Conservation (phyloP, 1,140 invertebrate species). For the Drosophila murphyi region DNA sequence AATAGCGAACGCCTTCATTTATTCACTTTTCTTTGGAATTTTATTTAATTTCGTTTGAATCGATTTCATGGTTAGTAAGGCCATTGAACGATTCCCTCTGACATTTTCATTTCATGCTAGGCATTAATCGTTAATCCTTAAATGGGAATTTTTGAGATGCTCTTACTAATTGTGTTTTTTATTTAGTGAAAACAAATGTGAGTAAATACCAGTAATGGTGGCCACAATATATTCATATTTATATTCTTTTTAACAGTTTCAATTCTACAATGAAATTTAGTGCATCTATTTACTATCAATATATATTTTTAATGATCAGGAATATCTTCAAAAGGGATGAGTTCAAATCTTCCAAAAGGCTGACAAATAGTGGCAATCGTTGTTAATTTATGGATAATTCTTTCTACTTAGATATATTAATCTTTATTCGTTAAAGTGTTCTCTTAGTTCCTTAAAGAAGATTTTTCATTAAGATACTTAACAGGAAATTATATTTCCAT, state of each 20-base stretch:
- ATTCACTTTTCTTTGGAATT: not conserved
- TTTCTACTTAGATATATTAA: too few species aligned
- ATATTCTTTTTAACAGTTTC: not conserved
- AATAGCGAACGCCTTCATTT: constrained; percentile 5
- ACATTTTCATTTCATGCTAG: not conserved
- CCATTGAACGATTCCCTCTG: constrained; percentile 28
- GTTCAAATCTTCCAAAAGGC: too few species aligned
- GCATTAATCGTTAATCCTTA: not conserved
- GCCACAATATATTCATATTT: not conserved
- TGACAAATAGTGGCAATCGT: too few species aligned
- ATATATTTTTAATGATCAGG: too few species aligned
- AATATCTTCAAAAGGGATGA: too few species aligned
- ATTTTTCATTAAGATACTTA: too few species aligned
- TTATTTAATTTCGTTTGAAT: constrained; percentile 6
- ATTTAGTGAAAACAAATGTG: not conserved
- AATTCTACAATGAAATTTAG: too few species aligned
- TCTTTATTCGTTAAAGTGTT: too few species aligned
- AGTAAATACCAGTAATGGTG: not conserved
- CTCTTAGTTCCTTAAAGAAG: too few species aligned
- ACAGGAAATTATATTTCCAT: too few species aligned
- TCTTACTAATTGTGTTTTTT: not conserved
- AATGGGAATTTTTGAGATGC: not conserved
- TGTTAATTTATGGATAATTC: too few species aligned
- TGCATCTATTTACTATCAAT: not conserved
- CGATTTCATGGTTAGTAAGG: constrained; percentile 59